phyloP scores from a whole-genome alignment of 2,797 vertebrate species.

The Periparus ater region DNA sequence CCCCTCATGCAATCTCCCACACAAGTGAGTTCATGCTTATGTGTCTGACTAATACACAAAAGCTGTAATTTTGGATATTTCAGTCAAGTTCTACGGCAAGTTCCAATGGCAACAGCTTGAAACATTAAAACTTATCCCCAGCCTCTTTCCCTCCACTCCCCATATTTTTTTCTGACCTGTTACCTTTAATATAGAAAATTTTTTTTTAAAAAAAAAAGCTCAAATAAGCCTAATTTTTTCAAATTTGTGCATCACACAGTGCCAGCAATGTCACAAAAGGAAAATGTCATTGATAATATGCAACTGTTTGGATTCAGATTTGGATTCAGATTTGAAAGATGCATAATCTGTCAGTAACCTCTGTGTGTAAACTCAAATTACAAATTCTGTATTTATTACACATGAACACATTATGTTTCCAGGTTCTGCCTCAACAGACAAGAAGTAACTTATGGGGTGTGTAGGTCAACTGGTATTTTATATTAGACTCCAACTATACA shows the following conservation, averaged over 20 bases:
- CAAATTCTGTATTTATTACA: background rate
- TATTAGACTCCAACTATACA: background rate
- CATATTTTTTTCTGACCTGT: background rate
- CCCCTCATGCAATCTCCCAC: background rate
- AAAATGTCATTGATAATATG: background rate
- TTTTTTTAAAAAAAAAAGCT: background rate
- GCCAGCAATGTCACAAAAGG: background rate
- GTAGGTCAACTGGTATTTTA: background rate
- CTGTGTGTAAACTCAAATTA: background rate
- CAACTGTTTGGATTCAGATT: background rate
- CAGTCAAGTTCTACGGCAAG: background rate
- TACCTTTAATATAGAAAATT: no score
- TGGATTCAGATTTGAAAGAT: background rate
- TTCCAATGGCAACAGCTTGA: background rate
- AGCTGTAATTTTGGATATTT: background rate
- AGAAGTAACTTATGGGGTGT: background rate
- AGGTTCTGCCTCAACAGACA: background rate
- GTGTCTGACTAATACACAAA: background rate
- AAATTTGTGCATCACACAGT: background rate
- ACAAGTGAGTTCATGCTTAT: background rate
- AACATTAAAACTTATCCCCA: background rate
- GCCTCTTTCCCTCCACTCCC: rapidly evolving
- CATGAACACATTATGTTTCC: background rate
- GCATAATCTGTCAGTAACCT: background rate
- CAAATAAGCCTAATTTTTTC: background rate